Conservation (phyloP, 2,113 vertebrate species). For the Etia nguti region DNA sequence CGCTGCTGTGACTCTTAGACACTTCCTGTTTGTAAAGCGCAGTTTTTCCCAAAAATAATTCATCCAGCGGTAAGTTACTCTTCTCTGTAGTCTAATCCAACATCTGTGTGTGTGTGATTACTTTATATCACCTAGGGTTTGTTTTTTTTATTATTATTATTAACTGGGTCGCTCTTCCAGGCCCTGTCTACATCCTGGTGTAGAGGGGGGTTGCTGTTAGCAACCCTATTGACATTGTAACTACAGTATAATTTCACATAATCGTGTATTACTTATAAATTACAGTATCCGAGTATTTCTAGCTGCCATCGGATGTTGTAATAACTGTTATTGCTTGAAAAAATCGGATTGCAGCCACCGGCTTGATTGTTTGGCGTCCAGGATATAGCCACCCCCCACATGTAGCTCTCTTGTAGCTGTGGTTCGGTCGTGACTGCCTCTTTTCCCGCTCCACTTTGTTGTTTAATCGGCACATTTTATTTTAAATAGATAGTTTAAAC, state of each 20-base stretch:
- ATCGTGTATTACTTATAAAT: neutral
- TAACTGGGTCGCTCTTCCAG: neutral
- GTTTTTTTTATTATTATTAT: neutral
- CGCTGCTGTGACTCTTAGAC: constrained; percentile 34
- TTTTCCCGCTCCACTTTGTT: neutral
- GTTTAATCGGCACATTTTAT: neutral
- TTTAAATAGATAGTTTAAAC: neutral
- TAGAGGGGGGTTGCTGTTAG: neutral
- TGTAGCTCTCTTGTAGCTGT: neutral
- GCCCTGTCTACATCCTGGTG: constrained; percentile 30
- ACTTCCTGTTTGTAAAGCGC: constrained; percentile 19
- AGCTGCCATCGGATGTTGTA: fast-evolving
- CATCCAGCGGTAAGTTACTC: constrained; percentile 54
- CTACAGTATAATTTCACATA: neutral
- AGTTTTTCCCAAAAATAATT: constrained; percentile 11
- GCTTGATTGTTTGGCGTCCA: neutral
- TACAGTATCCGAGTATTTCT: neutral
- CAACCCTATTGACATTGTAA: neutral
- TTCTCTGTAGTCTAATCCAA: fast-evolving
- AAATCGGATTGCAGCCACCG: neutral
- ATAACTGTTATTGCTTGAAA: fast-evolving
- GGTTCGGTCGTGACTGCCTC: constrained; percentile 21
- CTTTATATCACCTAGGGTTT: fast-evolving
- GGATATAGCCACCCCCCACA: neutral
- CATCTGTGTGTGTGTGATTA: neutral